These are phyloP conservation scores for Gavia stellata DNA, from an alignment of 2,113 vertebrate species.

Conservation along the genomic window DNA sequence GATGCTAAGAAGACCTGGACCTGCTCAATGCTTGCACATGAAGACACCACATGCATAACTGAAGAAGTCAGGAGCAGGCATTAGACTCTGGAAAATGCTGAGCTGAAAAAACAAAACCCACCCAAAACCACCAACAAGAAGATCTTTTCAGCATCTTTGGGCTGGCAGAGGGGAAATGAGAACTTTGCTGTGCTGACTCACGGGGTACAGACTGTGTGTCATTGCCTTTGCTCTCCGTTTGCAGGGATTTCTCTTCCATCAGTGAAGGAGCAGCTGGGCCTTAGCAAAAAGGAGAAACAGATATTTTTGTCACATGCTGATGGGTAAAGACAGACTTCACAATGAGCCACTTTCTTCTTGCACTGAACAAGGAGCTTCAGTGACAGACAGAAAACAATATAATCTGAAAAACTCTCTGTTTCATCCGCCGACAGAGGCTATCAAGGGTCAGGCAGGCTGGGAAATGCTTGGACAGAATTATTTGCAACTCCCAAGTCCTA, in stretches of 20 bases:
- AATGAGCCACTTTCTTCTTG: constrained; percentile 20
- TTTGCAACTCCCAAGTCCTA: neutral
- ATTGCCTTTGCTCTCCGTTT: neutral
- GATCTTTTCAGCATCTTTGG: neutral
- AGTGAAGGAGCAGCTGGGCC: neutral
- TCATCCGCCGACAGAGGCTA: neutral
- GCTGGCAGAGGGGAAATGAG: neutral
- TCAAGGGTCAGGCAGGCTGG: neutral
- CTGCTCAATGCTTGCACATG: neutral
- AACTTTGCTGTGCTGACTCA: constrained; percentile 1
- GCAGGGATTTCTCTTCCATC: constrained; percentile 20
- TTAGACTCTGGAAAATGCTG: neutral
- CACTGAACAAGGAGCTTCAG: neutral
- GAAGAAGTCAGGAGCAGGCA: neutral
- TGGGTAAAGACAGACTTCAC: neutral
- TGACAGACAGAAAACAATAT: neutral
- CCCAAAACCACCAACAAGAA: neutral
- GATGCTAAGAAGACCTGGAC: neutral
- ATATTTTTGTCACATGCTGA: neutral
- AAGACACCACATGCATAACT: neutral
- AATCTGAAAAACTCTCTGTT: neutral
- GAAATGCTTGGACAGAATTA: neutral
- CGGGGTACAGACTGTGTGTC: neutral
- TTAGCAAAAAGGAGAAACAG: neutral
- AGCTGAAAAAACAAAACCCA: neutral